These are phyloP conservation scores for Micrastur ruficollis DNA, from an alignment of 2,797 vertebrate genomes.

Conservation along the genomic window DNA sequence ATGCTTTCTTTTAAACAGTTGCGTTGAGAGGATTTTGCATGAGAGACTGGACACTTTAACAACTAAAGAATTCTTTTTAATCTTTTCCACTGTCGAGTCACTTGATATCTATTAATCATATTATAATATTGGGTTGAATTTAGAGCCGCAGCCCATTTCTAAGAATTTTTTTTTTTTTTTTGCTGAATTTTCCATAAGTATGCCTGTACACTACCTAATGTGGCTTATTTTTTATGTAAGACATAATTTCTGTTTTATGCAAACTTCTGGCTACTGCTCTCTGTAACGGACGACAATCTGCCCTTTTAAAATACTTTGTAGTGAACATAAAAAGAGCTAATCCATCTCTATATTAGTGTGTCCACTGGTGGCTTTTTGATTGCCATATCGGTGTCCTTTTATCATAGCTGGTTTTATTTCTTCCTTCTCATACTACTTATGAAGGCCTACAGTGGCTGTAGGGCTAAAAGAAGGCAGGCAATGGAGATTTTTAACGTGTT, in stretches of 20 bases:
- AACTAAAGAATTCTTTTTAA: conserved; percentile 33
- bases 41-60: conserved; percentile 3
- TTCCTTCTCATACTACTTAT: background rate
- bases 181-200: background rate
- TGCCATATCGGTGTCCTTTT: background rate
- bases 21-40: conserved; percentile 35
- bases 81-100: background rate
- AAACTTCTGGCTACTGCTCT: background rate
- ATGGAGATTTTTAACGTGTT: background rate
- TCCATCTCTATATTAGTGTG: background rate
- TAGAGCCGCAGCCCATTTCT: conserved; percentile 16
- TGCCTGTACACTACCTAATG: background rate
- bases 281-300: background rate
- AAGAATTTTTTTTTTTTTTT: background rate
- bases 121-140: background rate
- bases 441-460: background rate
- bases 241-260: background rate
- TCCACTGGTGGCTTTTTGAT: background rate
- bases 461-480: background rate
- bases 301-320: background rate
- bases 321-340: background rate
- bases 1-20: conserved; percentile 50
- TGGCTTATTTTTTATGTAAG: background rate
- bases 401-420: background rate
- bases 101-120: conserved; percentile 18